Percentiles rank a stretch among this genome's conserved stretches.
phyloP scores from a whole-genome alignment of 2,888 invertebrate species.

The Diarsia mendica region DNA sequence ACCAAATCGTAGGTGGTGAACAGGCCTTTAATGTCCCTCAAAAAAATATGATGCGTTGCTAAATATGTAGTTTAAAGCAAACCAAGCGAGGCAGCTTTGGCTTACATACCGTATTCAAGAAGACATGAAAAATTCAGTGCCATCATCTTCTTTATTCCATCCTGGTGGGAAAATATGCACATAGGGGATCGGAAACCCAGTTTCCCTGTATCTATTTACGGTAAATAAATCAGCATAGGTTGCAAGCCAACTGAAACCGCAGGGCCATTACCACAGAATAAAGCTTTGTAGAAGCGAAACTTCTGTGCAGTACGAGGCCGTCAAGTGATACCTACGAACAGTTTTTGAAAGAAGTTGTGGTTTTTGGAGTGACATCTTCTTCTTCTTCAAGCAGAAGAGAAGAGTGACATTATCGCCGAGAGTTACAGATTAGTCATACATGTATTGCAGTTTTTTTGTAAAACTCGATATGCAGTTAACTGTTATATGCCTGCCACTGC shows the following conservation, averaged over 20 bases:
- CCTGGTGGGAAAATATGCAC: constrained; percentile 30
- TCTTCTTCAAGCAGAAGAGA: too few species aligned
- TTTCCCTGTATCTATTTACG: constrained; percentile 54
- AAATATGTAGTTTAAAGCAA: not conserved
- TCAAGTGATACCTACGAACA: not conserved
- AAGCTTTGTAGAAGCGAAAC: constrained; percentile 19
- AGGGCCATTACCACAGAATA: constrained; percentile 53
- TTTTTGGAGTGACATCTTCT: not conserved
- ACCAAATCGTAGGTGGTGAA: too few species aligned
- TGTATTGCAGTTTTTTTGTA: too few species aligned
- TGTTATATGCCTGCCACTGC: too few species aligned
- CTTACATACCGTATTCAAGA: constrained; percentile 3
- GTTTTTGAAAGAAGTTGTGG: not conserved
- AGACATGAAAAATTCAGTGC: constrained; percentile 23
- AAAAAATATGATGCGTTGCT: not conserved
- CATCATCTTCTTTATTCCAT: constrained; percentile 18
- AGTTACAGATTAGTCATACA: not conserved
- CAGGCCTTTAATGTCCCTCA: too few species aligned
- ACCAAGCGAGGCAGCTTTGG: not conserved
- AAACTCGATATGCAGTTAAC: too few species aligned
- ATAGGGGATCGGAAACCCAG: constrained; percentile 45
- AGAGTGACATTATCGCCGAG: too few species aligned
- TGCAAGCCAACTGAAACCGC: constrained; percentile 56
- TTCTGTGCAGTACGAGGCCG: not conserved
- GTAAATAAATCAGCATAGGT: constrained; percentile 59